Percentiles rank a stretch among this genome's conserved stretches.
Evolutionary conservation across 2,797 vertebrate genomes (phyloP).

Genomic region (Tamandua tetradactyla): DNA sequence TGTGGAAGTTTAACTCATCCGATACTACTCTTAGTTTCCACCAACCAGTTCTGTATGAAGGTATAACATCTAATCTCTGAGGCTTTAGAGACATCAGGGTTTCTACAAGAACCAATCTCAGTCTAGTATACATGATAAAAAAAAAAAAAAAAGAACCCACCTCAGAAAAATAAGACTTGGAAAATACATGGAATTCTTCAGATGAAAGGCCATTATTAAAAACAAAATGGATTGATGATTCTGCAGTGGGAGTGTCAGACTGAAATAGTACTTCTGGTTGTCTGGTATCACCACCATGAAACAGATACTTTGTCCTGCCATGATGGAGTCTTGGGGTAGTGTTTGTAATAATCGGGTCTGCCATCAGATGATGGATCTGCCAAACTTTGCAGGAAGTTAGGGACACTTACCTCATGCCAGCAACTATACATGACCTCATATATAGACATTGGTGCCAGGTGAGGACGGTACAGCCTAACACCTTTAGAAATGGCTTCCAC

Average conservation of each 20-base stretch:
- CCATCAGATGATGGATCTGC: neutral
- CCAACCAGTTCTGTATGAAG: neutral
- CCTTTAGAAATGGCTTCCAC: constrained; percentile 90
- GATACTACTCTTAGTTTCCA: neutral
- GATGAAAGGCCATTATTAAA: neutral
- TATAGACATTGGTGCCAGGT: constrained; percentile 83
- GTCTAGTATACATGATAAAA: no score
- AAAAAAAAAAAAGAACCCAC: constrained; percentile 34
- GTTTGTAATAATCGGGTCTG: neutral
- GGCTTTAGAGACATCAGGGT: neutral
- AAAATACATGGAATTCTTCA: neutral
- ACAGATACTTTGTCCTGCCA: neutral
- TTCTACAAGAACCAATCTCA: constrained; percentile 7
- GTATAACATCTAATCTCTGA: neutral
- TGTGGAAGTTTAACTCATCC: neutral
- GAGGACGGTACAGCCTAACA: constrained; percentile 89
- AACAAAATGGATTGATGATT: neutral
- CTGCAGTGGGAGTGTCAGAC: neutral
- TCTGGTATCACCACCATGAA: neutral
- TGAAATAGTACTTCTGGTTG: neutral
- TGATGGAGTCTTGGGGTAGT: neutral
- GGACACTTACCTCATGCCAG: constrained; percentile 90
- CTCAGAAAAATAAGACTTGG: neutral
- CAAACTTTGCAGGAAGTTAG: neutral
- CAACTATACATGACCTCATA: constrained; percentile 93